These are phyloP conservation scores for Danio tinwini DNA, from an alignment of 2,797 vertebrate genomes.

Conservation along the genomic window DNA sequence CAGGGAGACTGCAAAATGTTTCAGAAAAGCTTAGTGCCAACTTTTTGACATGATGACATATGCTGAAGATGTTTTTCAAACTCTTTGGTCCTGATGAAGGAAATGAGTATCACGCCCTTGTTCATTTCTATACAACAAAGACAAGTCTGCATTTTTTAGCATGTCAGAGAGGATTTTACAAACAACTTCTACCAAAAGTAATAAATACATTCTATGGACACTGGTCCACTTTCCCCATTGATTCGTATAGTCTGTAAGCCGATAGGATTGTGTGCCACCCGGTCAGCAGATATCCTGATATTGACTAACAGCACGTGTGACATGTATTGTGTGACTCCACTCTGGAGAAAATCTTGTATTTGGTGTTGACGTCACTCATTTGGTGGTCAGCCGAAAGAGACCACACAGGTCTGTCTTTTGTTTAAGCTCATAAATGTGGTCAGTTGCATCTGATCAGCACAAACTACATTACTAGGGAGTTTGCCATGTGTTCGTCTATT, in stretches of 20 bases:
- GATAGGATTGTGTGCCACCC: conserved; percentile 14
- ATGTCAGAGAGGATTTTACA: not conserved
- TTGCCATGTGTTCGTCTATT: conserved; percentile 50
- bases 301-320: not conserved
- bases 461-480: conserved; percentile 41
- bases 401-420: conserved; percentile 29
- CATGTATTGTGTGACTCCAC: conserved; percentile 7
- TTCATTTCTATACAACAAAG: not conserved
- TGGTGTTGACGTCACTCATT: conserved; percentile 8
- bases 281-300: conserved; percentile 12
- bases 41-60: conserved; percentile 1
- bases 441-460: conserved; percentile 32
- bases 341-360: conserved; percentile 16
- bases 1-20: conserved; percentile 33
- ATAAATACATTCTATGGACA: not conserved
- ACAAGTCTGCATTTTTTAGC: not conserved
- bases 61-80: conserved; percentile 10
- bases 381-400: conserved; percentile 16
- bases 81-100: not conserved
- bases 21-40: conserved; percentile 28
- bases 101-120: not conserved
- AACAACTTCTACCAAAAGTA: not conserved
- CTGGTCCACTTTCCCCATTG: conserved; percentile 10
- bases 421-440: conserved; percentile 27
- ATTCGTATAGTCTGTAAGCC: conserved; percentile 16